A percentile compares a stretch with the other conserved stretches of the same genome.
Conservation (phyloP, 2,888 invertebrate genomes). For the Rotaria sp. region DNA sequence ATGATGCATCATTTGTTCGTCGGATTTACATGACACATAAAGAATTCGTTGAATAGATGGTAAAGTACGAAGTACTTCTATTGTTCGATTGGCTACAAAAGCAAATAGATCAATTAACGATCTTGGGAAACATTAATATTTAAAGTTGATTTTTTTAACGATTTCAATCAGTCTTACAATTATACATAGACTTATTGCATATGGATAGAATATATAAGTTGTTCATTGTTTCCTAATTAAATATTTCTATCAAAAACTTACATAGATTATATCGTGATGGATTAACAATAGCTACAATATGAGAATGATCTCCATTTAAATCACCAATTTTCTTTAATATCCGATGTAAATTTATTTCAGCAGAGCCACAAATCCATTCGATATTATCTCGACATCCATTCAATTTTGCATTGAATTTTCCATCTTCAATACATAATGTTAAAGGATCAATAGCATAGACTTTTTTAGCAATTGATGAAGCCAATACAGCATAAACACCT, state of each 20-base stretch:
- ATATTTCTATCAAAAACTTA: not conserved
- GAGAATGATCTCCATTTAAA: not conserved
- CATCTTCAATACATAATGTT: not conserved
- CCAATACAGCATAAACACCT: not conserved
- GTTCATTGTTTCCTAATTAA: too few species aligned
- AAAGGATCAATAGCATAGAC: not conserved
- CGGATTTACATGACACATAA: not conserved
- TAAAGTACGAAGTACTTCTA: not conserved
- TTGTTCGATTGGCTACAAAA: not conserved
- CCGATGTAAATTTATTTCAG: not conserved
- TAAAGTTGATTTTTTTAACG: too few species aligned
- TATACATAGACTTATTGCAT: too few species aligned
- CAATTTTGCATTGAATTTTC: constrained; percentile 12
- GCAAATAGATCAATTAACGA: not conserved
- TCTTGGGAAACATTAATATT: too few species aligned
- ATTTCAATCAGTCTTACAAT: too few species aligned
- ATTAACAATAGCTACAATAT: not conserved
- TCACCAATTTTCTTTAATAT: constrained; percentile 11
- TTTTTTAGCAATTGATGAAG: not conserved
- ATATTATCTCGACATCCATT: not conserved
- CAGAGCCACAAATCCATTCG: constrained; percentile 7
- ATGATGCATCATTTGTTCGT: not conserved
- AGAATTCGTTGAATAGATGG: not conserved
- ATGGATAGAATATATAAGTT: too few species aligned
- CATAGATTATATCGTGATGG: not conserved